Conservation (phyloP, 2,113 vertebrate species). For the Zosterops hypoxanthus region DNA sequence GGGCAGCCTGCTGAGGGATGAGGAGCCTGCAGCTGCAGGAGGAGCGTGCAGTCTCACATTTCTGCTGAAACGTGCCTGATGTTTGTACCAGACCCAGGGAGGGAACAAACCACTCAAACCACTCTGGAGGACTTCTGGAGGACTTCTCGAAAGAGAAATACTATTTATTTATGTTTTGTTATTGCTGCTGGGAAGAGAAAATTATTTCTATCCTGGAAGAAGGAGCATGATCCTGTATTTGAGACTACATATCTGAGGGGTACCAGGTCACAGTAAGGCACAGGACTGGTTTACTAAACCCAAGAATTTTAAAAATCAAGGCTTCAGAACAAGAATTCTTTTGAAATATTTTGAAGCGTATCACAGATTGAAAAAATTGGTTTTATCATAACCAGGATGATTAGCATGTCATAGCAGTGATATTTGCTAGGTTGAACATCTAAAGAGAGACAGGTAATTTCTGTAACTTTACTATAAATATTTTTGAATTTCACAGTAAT, state of each 20-base stretch:
- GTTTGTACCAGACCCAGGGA: neutral
- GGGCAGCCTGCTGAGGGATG: neutral
- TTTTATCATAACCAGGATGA: neutral
- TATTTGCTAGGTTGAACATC: neutral
- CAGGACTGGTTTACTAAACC: neutral
- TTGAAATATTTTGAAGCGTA: neutral
- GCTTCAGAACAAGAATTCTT: neutral
- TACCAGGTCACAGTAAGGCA: neutral
- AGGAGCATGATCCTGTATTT: neutral
- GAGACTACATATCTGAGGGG: neutral
- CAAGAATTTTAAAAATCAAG: neutral
- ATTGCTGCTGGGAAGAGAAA: neutral
- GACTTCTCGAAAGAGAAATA: neutral
- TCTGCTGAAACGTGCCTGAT: rapidly evolving
- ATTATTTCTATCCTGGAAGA: neutral
- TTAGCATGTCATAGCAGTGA: neutral
- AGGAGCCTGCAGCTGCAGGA: neutral
- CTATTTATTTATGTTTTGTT: neutral
- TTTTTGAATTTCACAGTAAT: neutral
- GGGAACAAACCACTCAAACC: neutral
- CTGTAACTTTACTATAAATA: no score
- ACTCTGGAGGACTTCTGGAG: neutral
- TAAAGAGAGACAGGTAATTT: no score
- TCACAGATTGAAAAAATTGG: rapidly evolving
- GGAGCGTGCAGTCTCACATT: rapidly evolving